A percentile compares a stretch with the other conserved stretches of the same genome.
Evolutionary conservation across 2,888 invertebrate species (phyloP).

Genomic region (Elmis aenea): DNA sequence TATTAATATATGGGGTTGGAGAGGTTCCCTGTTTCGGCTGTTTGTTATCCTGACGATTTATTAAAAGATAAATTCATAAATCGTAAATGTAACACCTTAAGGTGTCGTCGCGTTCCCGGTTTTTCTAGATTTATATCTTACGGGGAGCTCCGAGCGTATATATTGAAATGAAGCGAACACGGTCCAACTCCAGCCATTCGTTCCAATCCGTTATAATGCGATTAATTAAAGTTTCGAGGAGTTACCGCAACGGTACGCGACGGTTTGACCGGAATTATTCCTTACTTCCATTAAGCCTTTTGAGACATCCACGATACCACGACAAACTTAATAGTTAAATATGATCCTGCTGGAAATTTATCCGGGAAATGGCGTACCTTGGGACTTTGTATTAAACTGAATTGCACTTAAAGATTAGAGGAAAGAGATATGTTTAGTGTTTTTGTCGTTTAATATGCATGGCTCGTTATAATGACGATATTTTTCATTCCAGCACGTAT

Average conservation of each 20-base stretch:
- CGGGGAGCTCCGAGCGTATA: not conserved
- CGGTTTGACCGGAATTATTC: constrained; percentile 14
- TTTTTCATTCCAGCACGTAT: no score
- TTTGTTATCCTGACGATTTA: constrained; percentile 12
- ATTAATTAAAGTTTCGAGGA: constrained; percentile 15
- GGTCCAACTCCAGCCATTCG: constrained; percentile 11
- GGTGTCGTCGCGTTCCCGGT: constrained; percentile 7
- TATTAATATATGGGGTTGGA: not conserved
- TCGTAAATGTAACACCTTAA: constrained; percentile 14
- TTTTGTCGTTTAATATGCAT: no score
- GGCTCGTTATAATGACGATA: no score
- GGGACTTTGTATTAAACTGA: no score
- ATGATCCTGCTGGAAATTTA: constrained; percentile 9
- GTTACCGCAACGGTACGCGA: constrained; percentile 10
- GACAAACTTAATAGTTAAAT: constrained; percentile 11
- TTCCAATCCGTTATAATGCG: constrained; percentile 9
- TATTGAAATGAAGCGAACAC: constrained; percentile 11
- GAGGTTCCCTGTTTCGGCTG: constrained; percentile 6
- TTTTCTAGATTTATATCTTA: constrained; percentile 13
- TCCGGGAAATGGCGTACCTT: not conserved
- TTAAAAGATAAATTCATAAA: constrained; percentile 18
- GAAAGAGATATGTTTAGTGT: no score
- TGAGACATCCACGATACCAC: constrained; percentile 7
- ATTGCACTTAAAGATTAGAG: no score
- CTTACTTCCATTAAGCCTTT: constrained; percentile 10